phyloP scores from a whole-genome alignment of 2,888 invertebrate genomes.

The Apodemia duryi region DNA sequence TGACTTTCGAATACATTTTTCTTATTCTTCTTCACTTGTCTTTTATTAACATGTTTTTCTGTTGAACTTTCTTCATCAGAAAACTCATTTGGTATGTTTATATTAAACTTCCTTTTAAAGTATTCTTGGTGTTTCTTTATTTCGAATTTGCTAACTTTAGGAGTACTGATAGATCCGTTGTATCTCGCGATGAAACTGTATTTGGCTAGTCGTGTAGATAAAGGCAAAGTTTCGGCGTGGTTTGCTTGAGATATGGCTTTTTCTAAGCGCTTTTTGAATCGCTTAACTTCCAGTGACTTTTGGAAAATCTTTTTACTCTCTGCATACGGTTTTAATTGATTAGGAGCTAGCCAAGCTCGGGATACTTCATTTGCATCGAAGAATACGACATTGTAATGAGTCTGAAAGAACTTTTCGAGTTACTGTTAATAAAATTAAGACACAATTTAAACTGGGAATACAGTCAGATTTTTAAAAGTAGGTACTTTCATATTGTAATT shows the following conservation, averaged over 20 bases:
- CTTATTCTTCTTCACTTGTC: neutral
- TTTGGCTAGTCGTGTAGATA: conserved; percentile 53
- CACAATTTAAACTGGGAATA: too few species aligned
- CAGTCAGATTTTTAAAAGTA: too few species aligned
- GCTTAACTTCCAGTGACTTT: conserved; percentile 36
- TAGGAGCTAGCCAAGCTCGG: conserved; percentile 65
- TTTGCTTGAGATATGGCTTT: conserved; percentile 57
- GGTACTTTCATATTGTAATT: too few species aligned
- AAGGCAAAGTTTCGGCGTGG: conserved; percentile 51
- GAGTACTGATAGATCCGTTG: conserved; percentile 53
- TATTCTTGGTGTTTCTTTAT: conserved; percentile 45
- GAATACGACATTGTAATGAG: conserved; percentile 76
- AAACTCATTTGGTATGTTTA: conserved; percentile 47
- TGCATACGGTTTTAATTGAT: conserved; percentile 54
- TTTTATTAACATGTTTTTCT: neutral
- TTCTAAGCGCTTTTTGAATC: conserved; percentile 48
- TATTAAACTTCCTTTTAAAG: conserved; percentile 49
- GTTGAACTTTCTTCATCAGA: conserved; percentile 41
- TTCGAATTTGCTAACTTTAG: conserved; percentile 47
- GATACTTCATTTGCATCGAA: conserved; percentile 63
- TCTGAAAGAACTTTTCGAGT: conserved; percentile 51
- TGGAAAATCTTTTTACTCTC: conserved; percentile 40
- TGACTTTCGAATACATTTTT: neutral
- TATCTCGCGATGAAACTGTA: conserved; percentile 69
- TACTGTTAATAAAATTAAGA: too few species aligned